Evolutionary conservation across 1,140 invertebrate species (phyloP).

Genomic region (Oppia nitens): DNA sequence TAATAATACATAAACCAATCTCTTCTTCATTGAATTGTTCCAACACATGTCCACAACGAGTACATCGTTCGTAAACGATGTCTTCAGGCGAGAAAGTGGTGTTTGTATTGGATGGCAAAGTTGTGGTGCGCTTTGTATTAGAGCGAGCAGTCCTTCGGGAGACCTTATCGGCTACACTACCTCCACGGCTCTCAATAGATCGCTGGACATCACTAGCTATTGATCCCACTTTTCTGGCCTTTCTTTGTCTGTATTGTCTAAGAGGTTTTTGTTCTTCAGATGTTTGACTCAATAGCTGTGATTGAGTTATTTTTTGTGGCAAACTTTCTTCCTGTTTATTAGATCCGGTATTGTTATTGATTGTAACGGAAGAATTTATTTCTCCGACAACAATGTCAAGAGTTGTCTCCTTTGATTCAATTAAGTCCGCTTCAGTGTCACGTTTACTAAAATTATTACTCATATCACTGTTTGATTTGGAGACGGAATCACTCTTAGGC

Average conservation of each 20-base stretch:
- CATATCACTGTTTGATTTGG: not conserved
- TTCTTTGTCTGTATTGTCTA: not conserved
- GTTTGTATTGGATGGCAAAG: not conserved
- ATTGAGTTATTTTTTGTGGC: not conserved
- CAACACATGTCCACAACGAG: slow-evolving; percentile 36
- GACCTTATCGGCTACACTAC: not conserved
- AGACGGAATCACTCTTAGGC: not conserved
- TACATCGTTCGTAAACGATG: slow-evolving; percentile 27
- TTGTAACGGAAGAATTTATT: not conserved
- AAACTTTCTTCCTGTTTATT: not conserved
- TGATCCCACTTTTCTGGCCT: not conserved
- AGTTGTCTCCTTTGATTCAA: not conserved
- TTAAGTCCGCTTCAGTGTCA: not conserved
- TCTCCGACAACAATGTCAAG: not conserved
- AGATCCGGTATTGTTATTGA: not conserved
- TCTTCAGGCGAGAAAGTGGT: slow-evolving; percentile 3
- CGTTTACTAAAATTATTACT: not conserved
- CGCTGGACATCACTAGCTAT: not conserved
- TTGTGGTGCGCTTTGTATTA: not conserved
- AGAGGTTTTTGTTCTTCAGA: not conserved
- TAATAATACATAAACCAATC: slow-evolving; percentile 79
- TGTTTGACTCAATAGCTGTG: not conserved
- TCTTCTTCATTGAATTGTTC: slow-evolving; percentile 97
- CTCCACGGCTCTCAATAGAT: not conserved
- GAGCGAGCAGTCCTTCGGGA: not conserved